These are phyloP conservation scores for Conger conger DNA, from an alignment of 2,113 vertebrate genomes.

Conservation along the genomic window DNA sequence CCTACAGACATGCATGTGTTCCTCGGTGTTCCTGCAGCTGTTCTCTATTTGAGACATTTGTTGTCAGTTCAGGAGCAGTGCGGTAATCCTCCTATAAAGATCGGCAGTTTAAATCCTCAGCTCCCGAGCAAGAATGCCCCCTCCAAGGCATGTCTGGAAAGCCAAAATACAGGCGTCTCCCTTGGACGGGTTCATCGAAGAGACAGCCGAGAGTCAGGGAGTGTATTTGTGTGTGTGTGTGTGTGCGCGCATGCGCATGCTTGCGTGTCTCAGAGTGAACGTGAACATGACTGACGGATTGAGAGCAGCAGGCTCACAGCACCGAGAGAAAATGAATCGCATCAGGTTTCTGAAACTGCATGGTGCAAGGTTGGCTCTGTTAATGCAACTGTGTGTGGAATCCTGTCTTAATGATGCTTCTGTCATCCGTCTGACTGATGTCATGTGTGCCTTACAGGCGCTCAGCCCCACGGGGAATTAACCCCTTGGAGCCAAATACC, in stretches of 20 bases:
- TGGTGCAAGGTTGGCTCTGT: background rate
- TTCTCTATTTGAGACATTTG: background rate
- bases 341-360: background rate
- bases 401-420: background rate
- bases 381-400: background rate
- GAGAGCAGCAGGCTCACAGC: background rate
- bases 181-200: background rate
- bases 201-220: background rate
- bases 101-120: background rate
- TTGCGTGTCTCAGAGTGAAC: background rate
- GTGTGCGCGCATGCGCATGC: background rate
- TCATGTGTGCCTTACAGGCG: background rate
- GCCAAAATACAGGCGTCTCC: background rate
- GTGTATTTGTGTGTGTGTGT: background rate
- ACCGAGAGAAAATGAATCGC: background rate
- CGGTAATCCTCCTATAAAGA: background rate
- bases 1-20: background rate
- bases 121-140: background rate
- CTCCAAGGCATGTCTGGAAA: background rate
- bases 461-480: background rate
- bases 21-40: background rate
- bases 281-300: conserved; percentile 9
- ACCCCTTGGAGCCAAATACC: background rate
- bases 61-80: background rate
- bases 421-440: background rate